Conservation (phyloP, 2,888 invertebrate genomes). For the Caenorhabditis japonica region DNA sequence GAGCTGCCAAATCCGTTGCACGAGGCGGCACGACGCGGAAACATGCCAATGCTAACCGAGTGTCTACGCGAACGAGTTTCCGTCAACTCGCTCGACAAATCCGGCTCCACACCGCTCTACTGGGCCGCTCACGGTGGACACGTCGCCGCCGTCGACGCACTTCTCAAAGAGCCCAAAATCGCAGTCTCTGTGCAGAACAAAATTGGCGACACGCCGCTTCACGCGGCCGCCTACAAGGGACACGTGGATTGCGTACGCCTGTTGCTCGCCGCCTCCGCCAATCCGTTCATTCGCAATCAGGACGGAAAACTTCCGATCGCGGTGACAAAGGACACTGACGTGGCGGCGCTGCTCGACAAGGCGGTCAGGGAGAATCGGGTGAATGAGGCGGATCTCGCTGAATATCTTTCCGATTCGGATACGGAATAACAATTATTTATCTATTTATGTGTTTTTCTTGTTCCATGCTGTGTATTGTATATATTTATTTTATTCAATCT, state of each 20-base stretch:
- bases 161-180: constrained; percentile 80
- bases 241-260: constrained; percentile 81
- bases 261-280: constrained; percentile 80
- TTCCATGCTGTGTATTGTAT: constrained; percentile 1
- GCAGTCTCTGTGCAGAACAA: constrained; percentile 81
- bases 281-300: constrained; percentile 80
- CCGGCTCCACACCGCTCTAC: constrained; percentile 83
- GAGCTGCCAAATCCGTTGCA: constrained; percentile 82
- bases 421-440: constrained; percentile 52
- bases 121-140: constrained; percentile 83
- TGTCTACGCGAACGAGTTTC: constrained; percentile 82
- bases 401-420: constrained; percentile 65
- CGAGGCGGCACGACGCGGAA: constrained; percentile 83
- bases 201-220: constrained; percentile 83
- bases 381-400: constrained; percentile 61
- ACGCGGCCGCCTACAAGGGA: constrained; percentile 82
- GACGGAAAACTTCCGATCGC: constrained; percentile 80
- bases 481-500: neutral
- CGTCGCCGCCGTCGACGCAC: constrained; percentile 80
- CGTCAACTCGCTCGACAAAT: constrained; percentile 82
- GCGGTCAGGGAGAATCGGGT: constrained; percentile 56
- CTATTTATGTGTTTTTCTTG: neutral
- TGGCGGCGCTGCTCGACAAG: constrained; percentile 57
- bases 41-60: constrained; percentile 81
- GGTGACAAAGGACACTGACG: constrained; percentile 78